These are phyloP conservation scores for Aleiodes leptofemur DNA, from an alignment of 2,888 invertebrate genomes.

Conservation along the genomic window DNA sequence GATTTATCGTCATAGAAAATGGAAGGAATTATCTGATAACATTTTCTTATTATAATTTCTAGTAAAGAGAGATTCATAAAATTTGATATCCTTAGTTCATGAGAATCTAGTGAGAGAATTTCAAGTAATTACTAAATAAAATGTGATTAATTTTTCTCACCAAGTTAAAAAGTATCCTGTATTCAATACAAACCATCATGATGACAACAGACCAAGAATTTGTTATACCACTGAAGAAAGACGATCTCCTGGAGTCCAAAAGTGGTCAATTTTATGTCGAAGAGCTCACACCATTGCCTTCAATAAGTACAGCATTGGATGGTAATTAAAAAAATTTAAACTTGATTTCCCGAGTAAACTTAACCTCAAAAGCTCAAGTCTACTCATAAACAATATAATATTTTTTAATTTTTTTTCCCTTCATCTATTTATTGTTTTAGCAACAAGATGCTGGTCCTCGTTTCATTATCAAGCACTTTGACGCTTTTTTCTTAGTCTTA, in stretches of 20 bases:
- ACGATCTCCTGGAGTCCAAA: conserved; percentile 81
- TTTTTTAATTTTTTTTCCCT: not conserved
- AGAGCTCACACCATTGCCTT: conserved; percentile 78
- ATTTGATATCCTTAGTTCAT: too few relatives aligned
- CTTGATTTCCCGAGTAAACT: not conserved
- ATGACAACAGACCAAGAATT: conserved; percentile 76
- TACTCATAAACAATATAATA: too few relatives aligned
- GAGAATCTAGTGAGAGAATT: conserved; percentile 15
- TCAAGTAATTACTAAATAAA: not conserved
- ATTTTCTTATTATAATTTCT: too few relatives aligned
- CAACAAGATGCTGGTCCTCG: conserved; percentile 76
- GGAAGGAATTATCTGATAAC: too few relatives aligned
- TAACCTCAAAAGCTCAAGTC: not conserved
- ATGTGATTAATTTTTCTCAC: not conserved
- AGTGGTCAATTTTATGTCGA: conserved; percentile 82
- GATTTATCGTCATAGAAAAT: too few relatives aligned
- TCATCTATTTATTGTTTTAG: conserved; percentile 65
- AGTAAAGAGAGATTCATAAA: too few relatives aligned
- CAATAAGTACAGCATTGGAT: conserved; percentile 79
- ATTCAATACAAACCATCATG: not conserved
- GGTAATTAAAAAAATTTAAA: conserved; percentile 74
- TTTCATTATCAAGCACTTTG: conserved; percentile 85
- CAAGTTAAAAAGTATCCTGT: too few relatives aligned
- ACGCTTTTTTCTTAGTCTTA: conserved; percentile 85
- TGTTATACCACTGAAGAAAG: conserved; percentile 81